Evolutionary conservation across 2,113 vertebrate genomes (phyloP).

Genomic region (Suncus etruscus): DNA sequence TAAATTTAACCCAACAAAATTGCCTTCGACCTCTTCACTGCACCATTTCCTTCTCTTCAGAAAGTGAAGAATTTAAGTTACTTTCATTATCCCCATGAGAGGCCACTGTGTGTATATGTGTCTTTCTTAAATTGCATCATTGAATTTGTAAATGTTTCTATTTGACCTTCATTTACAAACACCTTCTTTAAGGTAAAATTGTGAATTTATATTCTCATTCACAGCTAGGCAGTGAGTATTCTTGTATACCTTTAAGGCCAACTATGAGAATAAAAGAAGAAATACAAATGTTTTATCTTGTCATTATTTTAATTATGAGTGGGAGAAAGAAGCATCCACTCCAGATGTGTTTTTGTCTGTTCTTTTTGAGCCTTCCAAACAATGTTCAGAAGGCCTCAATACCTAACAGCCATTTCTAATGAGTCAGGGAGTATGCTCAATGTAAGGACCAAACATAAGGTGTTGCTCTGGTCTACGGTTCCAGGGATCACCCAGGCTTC

Average conservation of each 20-base stretch:
- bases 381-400: too few species aligned
- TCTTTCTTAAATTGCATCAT: not conserved
- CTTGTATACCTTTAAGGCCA: not conserved
- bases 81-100: not conserved
- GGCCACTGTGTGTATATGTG: not conserved
- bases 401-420: too few species aligned
- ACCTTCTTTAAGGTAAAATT: not conserved
- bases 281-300: not conserved
- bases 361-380: too few species aligned
- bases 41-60: not conserved
- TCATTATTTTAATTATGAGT: conserved; percentile 3
- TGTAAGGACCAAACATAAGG: too few species aligned
- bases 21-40: not conserved
- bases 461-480: too few species aligned
- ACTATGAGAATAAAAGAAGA: conserved; percentile 4
- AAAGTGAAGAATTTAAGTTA: not conserved
- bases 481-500: too few species aligned
- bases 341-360: too few species aligned
- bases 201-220: not conserved
- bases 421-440: too few species aligned
- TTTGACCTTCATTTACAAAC: conserved; percentile 2
- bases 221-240: not conserved
- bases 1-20: not conserved
- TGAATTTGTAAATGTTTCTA: conserved; percentile 41
- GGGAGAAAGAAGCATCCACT: too few species aligned